phyloP scores from a whole-genome alignment of 2,113 vertebrate genomes.

The Barbus barbus region DNA sequence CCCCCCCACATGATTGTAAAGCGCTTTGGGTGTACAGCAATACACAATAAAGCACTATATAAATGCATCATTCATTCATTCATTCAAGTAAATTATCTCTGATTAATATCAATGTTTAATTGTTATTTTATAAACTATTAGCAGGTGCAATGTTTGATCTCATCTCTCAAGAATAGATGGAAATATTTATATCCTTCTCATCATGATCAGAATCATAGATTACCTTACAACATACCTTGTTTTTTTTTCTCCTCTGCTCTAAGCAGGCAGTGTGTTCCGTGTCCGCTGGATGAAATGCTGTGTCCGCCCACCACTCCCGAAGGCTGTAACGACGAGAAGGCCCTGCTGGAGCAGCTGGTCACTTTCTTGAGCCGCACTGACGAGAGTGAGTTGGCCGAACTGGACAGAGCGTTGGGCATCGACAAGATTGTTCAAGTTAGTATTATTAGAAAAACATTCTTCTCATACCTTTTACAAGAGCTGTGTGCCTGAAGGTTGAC shows the following conservation, averaged over 20 bases:
- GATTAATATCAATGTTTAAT: not conserved
- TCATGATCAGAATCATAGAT: no score
- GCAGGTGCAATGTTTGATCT: not conserved
- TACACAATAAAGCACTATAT: no score
- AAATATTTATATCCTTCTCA: not conserved
- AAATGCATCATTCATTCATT: no score
- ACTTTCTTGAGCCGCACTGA: conserved; percentile 95
- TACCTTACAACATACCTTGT: no score
- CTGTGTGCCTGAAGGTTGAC: not conserved
- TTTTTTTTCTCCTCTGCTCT: no score
- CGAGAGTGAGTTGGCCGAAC: conserved; percentile 89
- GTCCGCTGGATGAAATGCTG: conserved; percentile 89
- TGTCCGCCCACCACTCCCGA: conserved; percentile 88
- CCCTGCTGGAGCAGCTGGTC: conserved; percentile 90
- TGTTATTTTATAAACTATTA: not conserved
- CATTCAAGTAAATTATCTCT: not conserved
- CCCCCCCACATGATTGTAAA: no score
- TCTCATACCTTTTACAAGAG: not conserved
- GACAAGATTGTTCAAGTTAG: conserved; percentile 93
- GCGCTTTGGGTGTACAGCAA: no score
- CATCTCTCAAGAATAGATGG: not conserved
- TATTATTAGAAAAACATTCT: not conserved
- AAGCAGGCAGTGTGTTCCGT: conserved; percentile 84
- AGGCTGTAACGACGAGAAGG: conserved; percentile 90
- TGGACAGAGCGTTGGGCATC: conserved; percentile 91